Base-by-base conservation (phyloP, 1,140 invertebrate species). In the Venturia canescens region DNA sequence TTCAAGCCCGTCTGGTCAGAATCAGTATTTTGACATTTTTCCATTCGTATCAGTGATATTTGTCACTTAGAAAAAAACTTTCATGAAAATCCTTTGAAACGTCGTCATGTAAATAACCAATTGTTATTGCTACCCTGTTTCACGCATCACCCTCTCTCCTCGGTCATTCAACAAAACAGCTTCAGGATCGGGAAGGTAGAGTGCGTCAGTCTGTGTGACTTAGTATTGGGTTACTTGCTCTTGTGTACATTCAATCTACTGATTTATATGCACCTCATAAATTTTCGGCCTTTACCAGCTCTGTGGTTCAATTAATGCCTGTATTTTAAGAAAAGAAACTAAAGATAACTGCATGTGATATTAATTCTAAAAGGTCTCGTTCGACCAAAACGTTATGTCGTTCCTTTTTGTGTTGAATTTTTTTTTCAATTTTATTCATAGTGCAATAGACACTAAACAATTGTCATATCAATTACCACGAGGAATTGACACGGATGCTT, bases 121-220 rank as follows among this genome's bases (percentile, higher is more conserved):
- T 85, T 86, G 75, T 87, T 88, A 85, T 83, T 87, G 88, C 88
- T 89, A 85, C 81, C 81, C 80, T 88, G 83, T 83, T 87, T 83
- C 82, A 84, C 84, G 80, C 81, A 57, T 80, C 71, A 76, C 75
- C 63, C 80, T 83, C 80, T 63, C 69, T 83, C 66, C 29, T 31
- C 76, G 75, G 83, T 85, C 80, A 84, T 29, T 74, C 75, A 72
- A 87, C 82, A 84, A 69, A 84, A 87, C 91, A 95, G 94, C 93
- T 94, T 94, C 91, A 93, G 94, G 92, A 94, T 94, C 91, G 94
- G 94, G 92, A 94, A 95, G 94, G 94, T 95, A 95, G 93, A 94
- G 92, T 94, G 93, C 91, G 93, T 94, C 90, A 92, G 88, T 89
- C 83, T 89, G 79, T 91, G 89, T 92, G 94, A 95, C 92, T 91